Percentiles rank a stretch among this genome's conserved stretches.
Conservation (phyloP, 2,113 vertebrate genomes). For the Formicarius rufipectus region DNA sequence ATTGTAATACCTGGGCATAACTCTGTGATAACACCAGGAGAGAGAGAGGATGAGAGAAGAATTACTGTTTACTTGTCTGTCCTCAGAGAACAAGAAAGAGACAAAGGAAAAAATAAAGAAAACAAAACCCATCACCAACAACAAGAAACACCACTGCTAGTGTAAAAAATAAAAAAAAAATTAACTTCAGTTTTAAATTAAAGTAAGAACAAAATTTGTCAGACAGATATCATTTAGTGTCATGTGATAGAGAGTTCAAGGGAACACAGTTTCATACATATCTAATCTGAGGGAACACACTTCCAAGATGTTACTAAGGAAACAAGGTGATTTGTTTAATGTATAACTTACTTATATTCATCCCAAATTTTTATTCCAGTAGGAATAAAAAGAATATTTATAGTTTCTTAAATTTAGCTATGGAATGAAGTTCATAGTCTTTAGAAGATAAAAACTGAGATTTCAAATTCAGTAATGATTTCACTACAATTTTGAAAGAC, state of each 20-base stretch:
- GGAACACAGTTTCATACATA: neutral
- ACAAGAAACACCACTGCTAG: no score
- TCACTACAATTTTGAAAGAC: neutral
- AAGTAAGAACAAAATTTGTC: neutral
- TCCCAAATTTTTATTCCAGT: neutral
- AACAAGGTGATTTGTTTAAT: neutral
- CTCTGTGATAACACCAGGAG: neutral
- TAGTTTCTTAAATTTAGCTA: neutral
- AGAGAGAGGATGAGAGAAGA: neutral
- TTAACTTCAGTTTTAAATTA: neutral
- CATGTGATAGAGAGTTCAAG: neutral
- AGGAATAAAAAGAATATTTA: neutral
- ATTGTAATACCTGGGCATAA: conserved; percentile 34
- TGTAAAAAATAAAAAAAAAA: neutral
- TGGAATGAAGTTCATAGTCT: neutral
- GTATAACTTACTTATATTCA: neutral
- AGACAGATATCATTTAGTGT: neutral
- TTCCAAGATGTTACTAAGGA: neutral
- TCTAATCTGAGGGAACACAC: neutral
- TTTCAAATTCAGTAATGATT: neutral
- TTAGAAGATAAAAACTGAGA: neutral
- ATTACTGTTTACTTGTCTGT: neutral
- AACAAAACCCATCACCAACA: no score
- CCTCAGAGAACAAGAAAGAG: neutral
- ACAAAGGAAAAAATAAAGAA: neutral